Evolutionary conservation across 2,113 vertebrate species (phyloP).

Genomic region (Toxotes chatareus): DNA sequence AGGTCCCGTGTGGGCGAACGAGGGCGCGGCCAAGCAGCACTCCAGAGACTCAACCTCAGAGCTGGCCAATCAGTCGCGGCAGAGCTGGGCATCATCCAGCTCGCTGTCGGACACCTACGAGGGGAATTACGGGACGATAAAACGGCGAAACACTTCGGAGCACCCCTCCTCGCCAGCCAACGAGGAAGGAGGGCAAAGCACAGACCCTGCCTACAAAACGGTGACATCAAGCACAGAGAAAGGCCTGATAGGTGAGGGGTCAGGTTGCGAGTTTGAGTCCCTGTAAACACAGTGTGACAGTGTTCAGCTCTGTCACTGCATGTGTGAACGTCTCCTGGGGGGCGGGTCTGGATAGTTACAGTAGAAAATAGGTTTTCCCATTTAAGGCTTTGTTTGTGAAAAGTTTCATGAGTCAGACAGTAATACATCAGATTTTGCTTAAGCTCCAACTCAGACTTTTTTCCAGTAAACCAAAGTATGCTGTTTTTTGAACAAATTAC

Average conservation of each 20-base stretch:
- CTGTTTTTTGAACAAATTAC: not conserved
- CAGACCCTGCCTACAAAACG: constrained; percentile 92
- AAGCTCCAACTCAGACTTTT: not conserved
- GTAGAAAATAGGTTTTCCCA: not conserved
- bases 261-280: constrained; percentile 55
- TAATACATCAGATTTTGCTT: not conserved
- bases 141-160: constrained; percentile 85
- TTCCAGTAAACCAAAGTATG: not conserved
- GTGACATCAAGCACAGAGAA: constrained; percentile 97
- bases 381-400: not conserved
- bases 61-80: constrained; percentile 81
- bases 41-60: constrained; percentile 82
- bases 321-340: not conserved
- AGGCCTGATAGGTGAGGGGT: constrained; percentile 94
- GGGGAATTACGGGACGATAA: constrained; percentile 91
- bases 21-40: constrained; percentile 76
- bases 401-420: not conserved
- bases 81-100: constrained; percentile 93
- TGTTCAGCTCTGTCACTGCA: constrained; percentile 6
- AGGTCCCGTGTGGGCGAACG: constrained; percentile 76
- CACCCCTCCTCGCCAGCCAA: constrained; percentile 70
- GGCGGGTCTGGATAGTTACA: not conserved
- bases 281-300: constrained; percentile 21
- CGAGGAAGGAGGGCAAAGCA: constrained; percentile 81
- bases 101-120: constrained; percentile 92